phyloP scores from a whole-genome alignment of 2,797 vertebrate species.

The Limosa lapponica region DNA sequence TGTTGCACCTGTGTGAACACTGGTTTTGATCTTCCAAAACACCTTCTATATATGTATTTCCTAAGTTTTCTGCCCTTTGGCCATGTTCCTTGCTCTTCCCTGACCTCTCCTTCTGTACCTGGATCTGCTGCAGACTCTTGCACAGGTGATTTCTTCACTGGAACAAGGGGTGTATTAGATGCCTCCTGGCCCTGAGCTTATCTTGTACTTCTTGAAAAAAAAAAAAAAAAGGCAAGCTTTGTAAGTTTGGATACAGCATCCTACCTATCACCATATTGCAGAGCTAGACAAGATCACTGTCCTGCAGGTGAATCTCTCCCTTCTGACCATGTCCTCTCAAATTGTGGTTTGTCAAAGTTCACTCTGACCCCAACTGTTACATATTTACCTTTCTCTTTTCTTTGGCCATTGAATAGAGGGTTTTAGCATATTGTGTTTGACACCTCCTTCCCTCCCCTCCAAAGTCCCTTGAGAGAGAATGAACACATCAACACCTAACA shows the following conservation, averaged over 20 bases:
- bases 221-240: background rate
- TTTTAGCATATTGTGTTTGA: background rate
- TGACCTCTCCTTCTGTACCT: background rate
- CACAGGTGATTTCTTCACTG: background rate
- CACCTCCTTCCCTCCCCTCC: background rate
- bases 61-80: background rate
- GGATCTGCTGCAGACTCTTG: background rate
- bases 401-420: background rate
- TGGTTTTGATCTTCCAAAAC: background rate
- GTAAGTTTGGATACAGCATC: background rate
- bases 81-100: fast-evolving
- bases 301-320: background rate
- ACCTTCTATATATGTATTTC: background rate
- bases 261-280: background rate
- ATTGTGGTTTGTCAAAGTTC: background rate
- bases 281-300: background rate
- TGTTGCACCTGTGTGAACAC: background rate
- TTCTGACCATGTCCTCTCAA: background rate
- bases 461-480: background rate
- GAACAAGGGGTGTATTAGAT: background rate
- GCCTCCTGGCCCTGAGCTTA: background rate
- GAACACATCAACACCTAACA: background rate
- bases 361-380: background rate
- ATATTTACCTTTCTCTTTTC: background rate
- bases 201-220: background rate